Conservation (phyloP, 1,140 invertebrate species). For the Marisa cornuarietis region DNA sequence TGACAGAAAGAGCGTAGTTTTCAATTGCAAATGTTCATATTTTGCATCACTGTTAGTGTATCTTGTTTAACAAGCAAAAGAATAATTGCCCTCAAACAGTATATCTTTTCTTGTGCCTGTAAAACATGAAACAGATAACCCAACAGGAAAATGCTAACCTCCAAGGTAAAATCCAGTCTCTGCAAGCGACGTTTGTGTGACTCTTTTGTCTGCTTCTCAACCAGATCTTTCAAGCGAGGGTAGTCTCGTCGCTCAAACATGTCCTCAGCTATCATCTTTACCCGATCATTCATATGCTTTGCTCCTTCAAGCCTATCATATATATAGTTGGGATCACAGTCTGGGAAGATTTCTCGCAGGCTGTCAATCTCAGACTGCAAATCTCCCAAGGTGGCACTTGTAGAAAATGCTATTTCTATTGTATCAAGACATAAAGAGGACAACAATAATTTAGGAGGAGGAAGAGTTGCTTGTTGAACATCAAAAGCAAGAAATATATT, state of each 20-base stretch:
- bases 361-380: constrained; percentile 68
- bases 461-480: too few species aligned
- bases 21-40: too few species aligned
- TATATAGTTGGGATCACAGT: constrained; percentile 70
- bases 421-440: too few species aligned
- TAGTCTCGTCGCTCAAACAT: constrained; percentile 67
- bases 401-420: too few species aligned
- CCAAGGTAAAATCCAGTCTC: constrained; percentile 64
- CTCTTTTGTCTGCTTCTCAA: constrained; percentile 51
- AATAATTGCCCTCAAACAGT: too few species aligned
- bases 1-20: too few species aligned
- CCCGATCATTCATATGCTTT: constrained; percentile 38
- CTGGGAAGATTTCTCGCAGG: constrained; percentile 59
- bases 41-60: too few species aligned
- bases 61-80: too few species aligned
- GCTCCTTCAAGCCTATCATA: constrained; percentile 51
- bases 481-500: too few species aligned
- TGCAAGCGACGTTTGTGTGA: constrained; percentile 41
- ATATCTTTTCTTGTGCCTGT: too few species aligned
- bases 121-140: too few species aligned
- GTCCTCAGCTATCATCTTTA: constrained; percentile 48
- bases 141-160: constrained; percentile 24
- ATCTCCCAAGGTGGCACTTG: constrained; percentile 10
- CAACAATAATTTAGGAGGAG: too few species aligned
- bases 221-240: constrained; percentile 68